phyloP scores from a whole-genome alignment of 2,888 invertebrate genomes.

The Heliconius erato region DNA sequence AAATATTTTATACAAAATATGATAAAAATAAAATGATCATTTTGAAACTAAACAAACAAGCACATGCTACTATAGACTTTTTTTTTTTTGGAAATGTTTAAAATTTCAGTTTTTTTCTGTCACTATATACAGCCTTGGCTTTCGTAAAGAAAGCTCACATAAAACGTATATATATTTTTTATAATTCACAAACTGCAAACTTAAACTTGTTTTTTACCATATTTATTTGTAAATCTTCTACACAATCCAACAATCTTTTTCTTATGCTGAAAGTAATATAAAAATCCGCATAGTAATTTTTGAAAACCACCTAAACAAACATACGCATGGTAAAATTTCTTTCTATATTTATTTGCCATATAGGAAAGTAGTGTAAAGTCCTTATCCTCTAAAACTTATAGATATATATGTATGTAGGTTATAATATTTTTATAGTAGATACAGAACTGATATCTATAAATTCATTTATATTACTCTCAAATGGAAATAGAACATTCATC shows the following conservation, averaged over 20 bases:
- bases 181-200: neutral
- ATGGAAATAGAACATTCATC: neutral
- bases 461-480: too few species aligned
- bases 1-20: neutral
- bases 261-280: neutral
- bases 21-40: neutral
- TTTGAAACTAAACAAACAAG: neutral
- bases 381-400: neutral
- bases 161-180: neutral
- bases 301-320: neutral
- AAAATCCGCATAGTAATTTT: neutral
- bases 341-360: neutral
- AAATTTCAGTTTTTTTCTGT: neutral
- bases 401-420: neutral
- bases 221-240: neutral
- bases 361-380: neutral
- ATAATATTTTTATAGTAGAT: neutral
- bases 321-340: neutral
- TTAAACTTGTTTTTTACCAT: neutral
- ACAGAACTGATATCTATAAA: neutral
- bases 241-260: neutral
- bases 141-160: too few species aligned
- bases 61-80: neutral
- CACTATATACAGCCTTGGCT: neutral
- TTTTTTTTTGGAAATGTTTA: neutral